Conservation (phyloP, 2,888 invertebrate genomes). For the Timandra comae region DNA sequence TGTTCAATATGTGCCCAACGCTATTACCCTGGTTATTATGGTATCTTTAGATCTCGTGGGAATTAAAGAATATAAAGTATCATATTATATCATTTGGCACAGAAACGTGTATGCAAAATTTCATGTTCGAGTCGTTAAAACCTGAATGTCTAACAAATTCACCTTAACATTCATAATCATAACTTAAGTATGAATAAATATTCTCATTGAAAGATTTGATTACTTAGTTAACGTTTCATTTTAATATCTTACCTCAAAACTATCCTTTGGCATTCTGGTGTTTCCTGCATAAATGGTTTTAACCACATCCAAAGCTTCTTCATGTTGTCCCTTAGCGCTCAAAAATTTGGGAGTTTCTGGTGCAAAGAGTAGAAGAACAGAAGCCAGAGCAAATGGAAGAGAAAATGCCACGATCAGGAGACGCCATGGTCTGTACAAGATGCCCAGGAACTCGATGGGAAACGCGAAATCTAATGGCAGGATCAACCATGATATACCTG, state of each 20-base stretch:
- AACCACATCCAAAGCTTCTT: conserved; percentile 73
- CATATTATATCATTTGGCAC: too few species aligned
- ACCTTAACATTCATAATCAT: too few species aligned
- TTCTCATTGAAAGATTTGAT: too few species aligned
- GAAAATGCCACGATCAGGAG: conserved; percentile 81
- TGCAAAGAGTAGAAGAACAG: conserved; percentile 73
- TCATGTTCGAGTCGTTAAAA: too few species aligned
- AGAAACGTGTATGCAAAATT: too few species aligned
- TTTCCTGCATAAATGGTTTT: conserved; percentile 56
- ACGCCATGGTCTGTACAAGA: conserved; percentile 84
- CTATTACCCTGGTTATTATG: too few species aligned
- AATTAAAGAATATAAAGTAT: too few species aligned
- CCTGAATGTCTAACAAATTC: too few species aligned
- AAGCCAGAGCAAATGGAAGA: conserved; percentile 79
- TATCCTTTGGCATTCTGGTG: conserved; percentile 38
- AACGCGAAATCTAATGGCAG: conserved; percentile 76
- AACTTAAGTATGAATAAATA: too few species aligned
- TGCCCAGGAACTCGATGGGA: conserved; percentile 60
- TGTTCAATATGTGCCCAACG: too few species aligned
- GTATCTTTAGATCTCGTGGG: too few species aligned
- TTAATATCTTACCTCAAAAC: conserved; percentile 48
- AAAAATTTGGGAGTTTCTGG: conserved; percentile 90
- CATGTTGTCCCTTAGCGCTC: conserved; percentile 76
- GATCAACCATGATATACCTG: conserved; percentile 82
- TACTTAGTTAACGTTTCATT: too few species aligned